A percentile compares a stretch with the other conserved stretches of the same genome.
These are phyloP conservation scores for Trachurus trachurus DNA, from an alignment of 2,797 vertebrate genomes.

Conservation along the genomic window DNA sequence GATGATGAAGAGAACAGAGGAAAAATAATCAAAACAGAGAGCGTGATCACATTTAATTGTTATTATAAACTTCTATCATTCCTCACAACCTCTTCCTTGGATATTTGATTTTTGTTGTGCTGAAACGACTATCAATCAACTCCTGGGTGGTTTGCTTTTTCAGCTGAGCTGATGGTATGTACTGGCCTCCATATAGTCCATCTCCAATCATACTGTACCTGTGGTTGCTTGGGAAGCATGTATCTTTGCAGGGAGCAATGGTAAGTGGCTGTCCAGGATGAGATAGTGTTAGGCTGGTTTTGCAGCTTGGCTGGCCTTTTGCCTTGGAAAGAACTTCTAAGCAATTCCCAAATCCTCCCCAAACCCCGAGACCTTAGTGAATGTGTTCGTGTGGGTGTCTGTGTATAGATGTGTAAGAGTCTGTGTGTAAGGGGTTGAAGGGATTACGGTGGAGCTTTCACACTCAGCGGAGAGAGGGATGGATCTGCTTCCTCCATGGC, in stretches of 20 bases:
- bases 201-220: conserved; percentile 26
- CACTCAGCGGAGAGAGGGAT: conserved; percentile 78
- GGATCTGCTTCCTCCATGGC: conserved; percentile 72
- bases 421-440: conserved; percentile 66
- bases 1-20: background rate
- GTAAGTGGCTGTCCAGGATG: conserved; percentile 63
- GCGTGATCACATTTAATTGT: background rate
- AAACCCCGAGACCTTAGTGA: conserved; percentile 68
- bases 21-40: conserved; percentile 5
- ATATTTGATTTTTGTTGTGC: conserved; percentile 7
- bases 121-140: conserved; percentile 4
- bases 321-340: conserved; percentile 80
- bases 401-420: conserved; percentile 45
- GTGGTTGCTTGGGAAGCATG: conserved; percentile 32
- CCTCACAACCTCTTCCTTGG: background rate
- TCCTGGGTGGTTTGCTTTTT: conserved; percentile 6
- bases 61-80: conserved; percentile 1
- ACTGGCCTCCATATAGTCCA: conserved; percentile 21
- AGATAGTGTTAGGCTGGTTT: conserved; percentile 58
- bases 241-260: conserved; percentile 47
- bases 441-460: conserved; percentile 83
- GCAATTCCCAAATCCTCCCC: conserved; percentile 82
- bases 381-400: conserved; percentile 41
- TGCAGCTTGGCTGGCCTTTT: conserved; percentile 70
- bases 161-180: conserved; percentile 22